Conservation (phyloP, 2,888 invertebrate species). For the Dorcus hopei region DNA sequence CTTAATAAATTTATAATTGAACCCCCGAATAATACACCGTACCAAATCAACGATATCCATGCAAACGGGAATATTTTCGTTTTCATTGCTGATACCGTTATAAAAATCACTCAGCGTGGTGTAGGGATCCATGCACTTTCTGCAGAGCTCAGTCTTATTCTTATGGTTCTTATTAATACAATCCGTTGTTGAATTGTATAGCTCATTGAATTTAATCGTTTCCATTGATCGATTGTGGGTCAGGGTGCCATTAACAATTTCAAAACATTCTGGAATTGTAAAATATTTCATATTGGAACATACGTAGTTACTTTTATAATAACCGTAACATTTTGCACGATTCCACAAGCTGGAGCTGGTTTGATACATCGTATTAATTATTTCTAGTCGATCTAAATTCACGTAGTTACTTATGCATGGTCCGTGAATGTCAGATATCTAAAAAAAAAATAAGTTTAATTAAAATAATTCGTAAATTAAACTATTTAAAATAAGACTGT, state of each 20-base stretch:
- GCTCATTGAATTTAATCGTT: constrained; percentile 51
- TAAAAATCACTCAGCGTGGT: constrained; percentile 57
- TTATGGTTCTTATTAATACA: constrained; percentile 48
- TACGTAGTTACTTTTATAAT: constrained; percentile 22
- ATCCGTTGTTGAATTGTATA: constrained; percentile 49
- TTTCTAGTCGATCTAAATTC: constrained; percentile 62
- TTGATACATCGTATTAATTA: constrained; percentile 56
- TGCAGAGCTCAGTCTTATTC: constrained; percentile 50
- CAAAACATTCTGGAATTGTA: constrained; percentile 56
- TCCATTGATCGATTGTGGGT: constrained; percentile 49
- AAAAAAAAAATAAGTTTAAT: constrained; percentile 8
- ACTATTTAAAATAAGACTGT: neutral
- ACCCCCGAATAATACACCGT: constrained; percentile 37
- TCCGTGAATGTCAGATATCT: constrained; percentile 51
- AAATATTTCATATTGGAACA: neutral
- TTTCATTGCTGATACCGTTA: constrained; percentile 55
- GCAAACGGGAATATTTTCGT: constrained; percentile 60
- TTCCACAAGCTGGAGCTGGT: constrained; percentile 58
- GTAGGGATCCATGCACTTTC: constrained; percentile 56
- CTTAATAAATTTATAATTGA: neutral
- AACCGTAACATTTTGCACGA: constrained; percentile 63
- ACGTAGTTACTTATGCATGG: constrained; percentile 57
- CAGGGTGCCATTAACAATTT: constrained; percentile 49
- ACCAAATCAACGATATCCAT: constrained; percentile 69
- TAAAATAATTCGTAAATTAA: neutral